These are phyloP conservation scores for Halichondria panicea DNA, from an alignment of 37 sponge, comb jelly and placozoan species.

Conservation along the genomic window DNA sequence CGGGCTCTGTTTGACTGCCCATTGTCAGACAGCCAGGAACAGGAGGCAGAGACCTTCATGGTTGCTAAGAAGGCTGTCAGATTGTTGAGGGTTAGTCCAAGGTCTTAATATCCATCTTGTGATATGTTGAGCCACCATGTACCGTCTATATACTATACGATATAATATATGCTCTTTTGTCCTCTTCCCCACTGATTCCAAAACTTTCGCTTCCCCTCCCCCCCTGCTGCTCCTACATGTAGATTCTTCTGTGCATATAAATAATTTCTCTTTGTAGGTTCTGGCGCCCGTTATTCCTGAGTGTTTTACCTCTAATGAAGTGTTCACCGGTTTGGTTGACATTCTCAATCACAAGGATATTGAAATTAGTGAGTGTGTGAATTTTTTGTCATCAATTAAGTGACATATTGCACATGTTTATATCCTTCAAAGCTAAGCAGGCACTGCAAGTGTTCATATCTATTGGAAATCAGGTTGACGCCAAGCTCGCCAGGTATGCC, in stretches of 20 bases:
- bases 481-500: constrained; percentile 16
- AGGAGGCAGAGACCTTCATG: constrained; percentile 21
- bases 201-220: too few relatives aligned
- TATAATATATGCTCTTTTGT: too few relatives aligned
- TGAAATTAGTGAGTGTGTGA: constrained; percentile 49
- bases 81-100: constrained; percentile 28
- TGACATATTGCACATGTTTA: neutral
- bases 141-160: too few relatives aligned
- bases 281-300: constrained; percentile 42
- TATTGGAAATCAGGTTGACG: constrained; percentile 27
- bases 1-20: constrained; percentile 25
- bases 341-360: constrained; percentile 58
- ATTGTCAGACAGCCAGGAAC: constrained; percentile 15
- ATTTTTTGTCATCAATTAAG: neutral
- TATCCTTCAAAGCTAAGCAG: neutral
- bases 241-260: neutral
- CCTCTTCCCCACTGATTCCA: too few relatives aligned
- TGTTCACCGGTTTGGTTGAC: constrained; percentile 50
- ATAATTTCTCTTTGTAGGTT: constrained; percentile 7
- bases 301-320: constrained; percentile 48
- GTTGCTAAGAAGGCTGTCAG: constrained; percentile 46
- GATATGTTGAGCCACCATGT: neutral
- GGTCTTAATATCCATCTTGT: neutral
- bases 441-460: constrained; percentile 32
- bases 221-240: too few relatives aligned